Conservation (phyloP, 2,888 invertebrate species). For the Leptopterna dolabrata region DNA sequence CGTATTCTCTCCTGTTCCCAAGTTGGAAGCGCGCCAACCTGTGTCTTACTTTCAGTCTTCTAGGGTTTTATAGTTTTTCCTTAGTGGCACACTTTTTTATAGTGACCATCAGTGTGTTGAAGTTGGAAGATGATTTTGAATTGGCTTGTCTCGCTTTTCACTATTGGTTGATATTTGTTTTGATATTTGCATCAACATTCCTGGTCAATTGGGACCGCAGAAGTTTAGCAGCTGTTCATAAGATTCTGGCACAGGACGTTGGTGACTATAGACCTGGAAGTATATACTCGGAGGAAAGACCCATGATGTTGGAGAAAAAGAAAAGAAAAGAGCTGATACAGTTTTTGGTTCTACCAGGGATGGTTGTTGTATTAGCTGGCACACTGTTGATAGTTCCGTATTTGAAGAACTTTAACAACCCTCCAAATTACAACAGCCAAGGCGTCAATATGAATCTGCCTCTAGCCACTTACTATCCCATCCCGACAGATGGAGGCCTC, state of each 20-base stretch:
- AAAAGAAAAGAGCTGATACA: neutral
- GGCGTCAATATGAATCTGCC: conserved; percentile 11
- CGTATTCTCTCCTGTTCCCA: neutral
- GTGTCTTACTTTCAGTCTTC: neutral
- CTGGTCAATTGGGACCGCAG: neutral
- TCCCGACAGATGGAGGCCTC: neutral
- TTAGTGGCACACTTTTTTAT: neutral
- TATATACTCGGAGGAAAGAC: neutral
- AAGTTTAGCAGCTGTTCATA: neutral
- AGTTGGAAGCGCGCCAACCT: neutral
- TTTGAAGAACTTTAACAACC: neutral
- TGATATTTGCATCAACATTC: neutral
- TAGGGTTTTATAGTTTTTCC: neutral
- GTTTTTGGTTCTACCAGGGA: neutral
- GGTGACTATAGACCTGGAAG: neutral
- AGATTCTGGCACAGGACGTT: neutral
- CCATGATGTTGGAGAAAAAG: neutral
- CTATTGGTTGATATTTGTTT: neutral
- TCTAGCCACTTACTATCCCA: neutral
- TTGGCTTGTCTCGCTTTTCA: neutral
- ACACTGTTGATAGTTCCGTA: neutral
- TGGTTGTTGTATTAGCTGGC: neutral
- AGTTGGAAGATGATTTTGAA: neutral
- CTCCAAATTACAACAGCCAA: neutral
- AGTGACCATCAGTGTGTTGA: neutral